Base-by-base conservation (phyloP, 2,888 invertebrate genomes). In the Drosophila barbarae region DNA sequence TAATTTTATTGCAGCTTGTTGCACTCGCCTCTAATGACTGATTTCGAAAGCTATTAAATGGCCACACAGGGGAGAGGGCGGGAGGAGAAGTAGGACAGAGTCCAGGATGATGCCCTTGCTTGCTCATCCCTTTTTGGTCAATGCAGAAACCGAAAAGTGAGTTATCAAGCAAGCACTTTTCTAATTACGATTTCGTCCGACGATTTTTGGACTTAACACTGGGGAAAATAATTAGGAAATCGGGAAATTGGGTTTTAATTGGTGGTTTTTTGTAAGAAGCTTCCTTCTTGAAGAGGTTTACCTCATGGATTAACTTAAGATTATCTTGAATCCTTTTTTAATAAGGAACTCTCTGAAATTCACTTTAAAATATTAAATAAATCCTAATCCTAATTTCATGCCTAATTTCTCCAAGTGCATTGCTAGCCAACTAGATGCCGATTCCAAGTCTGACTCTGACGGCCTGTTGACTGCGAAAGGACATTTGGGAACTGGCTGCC, bases 111-210 rank as follows among this genome's bases (percentile, higher is more conserved):
- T 23, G 21, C 46, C 32, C 28, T 42, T 5, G 2, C 8, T 28
- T 28, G 21, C 23, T 30, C 52, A 15, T 34, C 52, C 44, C 65
- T 15, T 32, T 28, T 23, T 12, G 51, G 50, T 35, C 64, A 56
- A 58, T 57, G 51, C 57, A 36, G 57, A 69, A 38, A 44, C 64
- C 71, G 61, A 67, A 83, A 80, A 85, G 51, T 74, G 84, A 80
- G 73, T 80, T 80, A 83, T 77, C 84, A 83, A 72, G 71, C 84
- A 67, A 85, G 85, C 79, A 80, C 79, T 80, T 80, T 80, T 85
- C 79, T 80, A 80, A 80, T 80, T 80, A 80, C 80, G 60, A 72
- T 68, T 78, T 78, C 34, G 65, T 46, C 41, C 53, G 26, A 64
- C 46, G 64, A 51, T 54, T 57, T 59, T 50, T 34, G 35, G 66